Percentiles rank a stretch among this genome's conserved stretches.
Evolutionary conservation across 2,888 invertebrate species (phyloP).

Genomic region (Tinea semifulvella): DNA sequence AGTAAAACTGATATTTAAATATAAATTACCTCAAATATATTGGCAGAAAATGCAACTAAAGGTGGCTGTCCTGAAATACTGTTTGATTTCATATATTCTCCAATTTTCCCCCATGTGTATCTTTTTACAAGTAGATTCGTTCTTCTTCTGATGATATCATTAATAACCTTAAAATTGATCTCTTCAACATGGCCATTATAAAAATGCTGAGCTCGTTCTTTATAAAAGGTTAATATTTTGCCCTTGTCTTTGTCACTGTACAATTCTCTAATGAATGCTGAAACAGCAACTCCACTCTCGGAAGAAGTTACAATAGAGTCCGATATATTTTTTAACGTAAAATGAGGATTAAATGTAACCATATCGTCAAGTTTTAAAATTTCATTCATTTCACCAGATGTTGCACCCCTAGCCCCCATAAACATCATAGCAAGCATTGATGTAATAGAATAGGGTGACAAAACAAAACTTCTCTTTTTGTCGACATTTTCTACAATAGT

Average conservation of each 20-base stretch:
- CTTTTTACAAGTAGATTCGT: conserved; percentile 83
- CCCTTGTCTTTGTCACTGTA: conserved; percentile 85
- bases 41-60: conserved; percentile 81
- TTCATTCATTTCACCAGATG: conserved; percentile 91
- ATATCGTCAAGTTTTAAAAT: conserved; percentile 85
- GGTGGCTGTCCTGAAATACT: conserved; percentile 78
- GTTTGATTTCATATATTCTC: conserved; percentile 79
- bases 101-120: conserved; percentile 78
- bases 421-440: conserved; percentile 92
- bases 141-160: conserved; percentile 81
- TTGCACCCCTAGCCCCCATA: conserved; percentile 84
- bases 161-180: conserved; percentile 82
- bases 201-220: conserved; percentile 86
- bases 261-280: conserved; percentile 83
- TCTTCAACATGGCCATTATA: conserved; percentile 89
- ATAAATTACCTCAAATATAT: conserved; percentile 76
- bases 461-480: conserved; percentile 77
- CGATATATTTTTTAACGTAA: conserved; percentile 85
- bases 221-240: conserved; percentile 85
- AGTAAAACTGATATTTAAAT: neutral
- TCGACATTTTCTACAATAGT: conserved; percentile 76
- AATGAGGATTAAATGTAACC: conserved; percentile 90
- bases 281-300: conserved; percentile 78
- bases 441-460: conserved; percentile 86
- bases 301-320: conserved; percentile 77